A percentile compares a stretch with the other conserved stretches of the same genome.
Conservation (phyloP, 2,113 vertebrate species). For the Semicossyphus pulcher region DNA sequence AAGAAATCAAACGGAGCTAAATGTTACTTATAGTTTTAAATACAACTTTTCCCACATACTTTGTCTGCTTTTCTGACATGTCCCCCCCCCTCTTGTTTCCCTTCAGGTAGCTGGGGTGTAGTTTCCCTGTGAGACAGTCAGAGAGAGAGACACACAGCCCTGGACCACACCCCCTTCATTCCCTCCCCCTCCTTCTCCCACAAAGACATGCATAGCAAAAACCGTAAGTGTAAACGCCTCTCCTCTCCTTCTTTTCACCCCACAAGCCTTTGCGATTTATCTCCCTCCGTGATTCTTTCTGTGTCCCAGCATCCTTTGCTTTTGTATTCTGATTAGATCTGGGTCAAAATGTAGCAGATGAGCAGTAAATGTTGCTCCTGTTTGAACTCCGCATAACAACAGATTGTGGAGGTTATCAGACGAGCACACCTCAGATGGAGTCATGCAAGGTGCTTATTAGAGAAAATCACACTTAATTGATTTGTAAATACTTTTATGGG, state of each 20-base stretch:
- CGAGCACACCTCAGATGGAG: conserved; percentile 43
- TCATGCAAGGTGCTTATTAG: conserved; percentile 50
- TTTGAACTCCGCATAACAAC: conserved; percentile 24
- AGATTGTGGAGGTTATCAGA: conserved; percentile 26
- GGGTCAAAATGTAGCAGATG: conserved; percentile 54
- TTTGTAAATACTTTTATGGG: conserved; percentile 45
- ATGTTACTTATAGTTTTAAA: no score
- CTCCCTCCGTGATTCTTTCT: conserved; percentile 22
- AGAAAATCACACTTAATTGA: conserved; percentile 35
- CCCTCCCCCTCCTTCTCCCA: conserved; percentile 67
- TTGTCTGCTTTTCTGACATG: conserved; percentile 38
- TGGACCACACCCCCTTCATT: conserved; percentile 61
- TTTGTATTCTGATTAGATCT: conserved; percentile 45
- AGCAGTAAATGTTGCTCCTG: conserved; percentile 27
- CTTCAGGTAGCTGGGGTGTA: conserved; percentile 81
- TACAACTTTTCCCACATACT: conserved; percentile 9
- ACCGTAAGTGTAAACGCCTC: conserved; percentile 80
- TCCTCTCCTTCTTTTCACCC: conserved; percentile 21
- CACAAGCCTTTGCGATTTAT: conserved; percentile 31
- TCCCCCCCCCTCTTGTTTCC: conserved; percentile 68
- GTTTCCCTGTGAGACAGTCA: conserved; percentile 80
- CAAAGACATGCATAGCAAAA: conserved; percentile 86
- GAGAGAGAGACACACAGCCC: conserved; percentile 76
- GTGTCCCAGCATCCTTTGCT: conserved; percentile 34
- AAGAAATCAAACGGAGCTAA: no score